Base-by-base conservation (phyloP, 92 coral and sea anemone genomes). In the Bergia sp. region DNA sequence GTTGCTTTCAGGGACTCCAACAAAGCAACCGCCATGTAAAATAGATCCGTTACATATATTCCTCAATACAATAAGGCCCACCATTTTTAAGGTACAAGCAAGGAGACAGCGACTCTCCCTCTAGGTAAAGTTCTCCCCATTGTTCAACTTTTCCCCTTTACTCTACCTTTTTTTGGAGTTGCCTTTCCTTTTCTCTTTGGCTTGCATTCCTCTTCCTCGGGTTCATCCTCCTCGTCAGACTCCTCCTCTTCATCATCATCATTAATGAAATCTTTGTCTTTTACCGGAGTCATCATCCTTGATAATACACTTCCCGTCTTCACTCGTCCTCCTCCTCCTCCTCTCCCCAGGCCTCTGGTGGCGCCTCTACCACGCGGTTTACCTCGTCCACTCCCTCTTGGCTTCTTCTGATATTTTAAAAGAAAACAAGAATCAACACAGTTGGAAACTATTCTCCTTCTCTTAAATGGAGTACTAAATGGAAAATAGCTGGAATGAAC, bases 341-440 rank as follows among this genome's bases (percentile, higher is more conserved):
- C 93, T 37, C 88, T 89, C 45, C 91, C 88, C 1, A 81, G 67
- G 5, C 91, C 88, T 77, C 91, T 40, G 9, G 88, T 80, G 15
- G 86, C 80, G 21, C 92, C 89, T 53, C 90, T 82, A 36, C 92
- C 92, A 12, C 90, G 55, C 15, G 88, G 85, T 41, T 88, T 78
- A 15, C 93, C 93, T 29, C 89, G 83, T 11, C 91, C 91, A 4
- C 91, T 82, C 10, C 93, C 83, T 37, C 93, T 86, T 21, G 53
- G 29, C 45, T 76, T 76, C 53, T 76, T 40, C 80, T 76, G 29
- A 3, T 76, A 76, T 11, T 39, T 76, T 36, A 38, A 39, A 44
- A 10, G 11, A 76, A 47, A 61, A 16, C 69, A 61, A 40, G 29
- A 76, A 76, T 21, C n/a, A 23, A 1, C 29, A 39, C 12, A 39